Base-by-base conservation (phyloP, 2,113 vertebrate species). In the Gobius niger region DNA sequence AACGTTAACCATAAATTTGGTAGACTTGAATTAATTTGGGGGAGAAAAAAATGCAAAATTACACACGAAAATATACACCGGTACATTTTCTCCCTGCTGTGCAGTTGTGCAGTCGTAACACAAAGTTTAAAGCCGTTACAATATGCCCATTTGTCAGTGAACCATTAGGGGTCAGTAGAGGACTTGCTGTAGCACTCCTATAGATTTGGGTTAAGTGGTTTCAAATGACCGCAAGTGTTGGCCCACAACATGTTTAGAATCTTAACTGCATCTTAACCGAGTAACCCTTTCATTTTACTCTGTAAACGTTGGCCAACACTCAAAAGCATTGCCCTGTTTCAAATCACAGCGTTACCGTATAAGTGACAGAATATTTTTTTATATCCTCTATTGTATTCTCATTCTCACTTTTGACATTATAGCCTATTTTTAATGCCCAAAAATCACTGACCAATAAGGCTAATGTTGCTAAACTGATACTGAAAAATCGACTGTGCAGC, bases 151-250 rank as follows among this genome's bases (percentile, higher is more conserved):
- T 1, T n/a, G 66, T 16, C n/a, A 52, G 0, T 3, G 4, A 9
- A 47, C 80, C 82, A 76, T 72, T 51, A 0, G 47, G 73, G 44
- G 82, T 65, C 80, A 84, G 80, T 60, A 73, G 75, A 72, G 75
- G 47, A 51, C 72, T 68, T 70, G 52, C 44, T 65, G 63, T 62
- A 1, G 4, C 11, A n/a, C 16, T 57, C 40, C 63, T 18, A 1
- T 7, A 10, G 14, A 24, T 16, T 15, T 60, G 8, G 40, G 13
- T 5, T 51, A 10, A 34, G 13, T 50, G 47, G 64, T 41, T 54
- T 41, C 16, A n/a, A 6, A 60, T 60, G 56, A 60, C 57, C 57
- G n/a, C 14, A 16, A 3, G 8, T 60, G 34, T 41, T n/a, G 7
- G 24, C 19, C 24, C 53, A 56, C 24, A 34, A 15, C 40, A 40